Conservation (phyloP, 2,113 vertebrate species). For the Hemicordylus capensis region DNA sequence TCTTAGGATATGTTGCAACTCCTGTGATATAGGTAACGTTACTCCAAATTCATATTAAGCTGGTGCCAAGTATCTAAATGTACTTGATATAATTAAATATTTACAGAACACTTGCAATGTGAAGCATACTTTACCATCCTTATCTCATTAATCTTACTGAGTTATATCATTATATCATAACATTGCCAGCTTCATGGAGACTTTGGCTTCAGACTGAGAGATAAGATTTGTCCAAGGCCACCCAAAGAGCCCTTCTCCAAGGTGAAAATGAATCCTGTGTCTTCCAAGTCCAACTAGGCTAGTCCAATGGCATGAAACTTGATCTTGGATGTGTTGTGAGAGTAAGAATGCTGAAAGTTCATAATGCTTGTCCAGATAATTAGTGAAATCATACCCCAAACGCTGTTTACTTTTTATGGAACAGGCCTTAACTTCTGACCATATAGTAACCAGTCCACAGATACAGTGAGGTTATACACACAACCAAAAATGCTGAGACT, state of each 20-base stretch:
- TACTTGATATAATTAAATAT: background rate
- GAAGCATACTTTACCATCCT: background rate
- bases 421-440: too few species aligned
- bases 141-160: background rate
- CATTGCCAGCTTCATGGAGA: background rate
- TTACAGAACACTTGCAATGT: background rate
- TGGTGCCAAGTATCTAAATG: background rate
- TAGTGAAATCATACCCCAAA: background rate
- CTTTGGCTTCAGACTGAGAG: background rate
- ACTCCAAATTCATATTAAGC: background rate
- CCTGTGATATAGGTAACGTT: background rate
- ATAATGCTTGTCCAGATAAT: background rate
- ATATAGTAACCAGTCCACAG: too few species aligned
- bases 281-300: background rate
- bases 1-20: background rate
- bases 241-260: background rate
- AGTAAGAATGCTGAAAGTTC: background rate
- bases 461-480: too few species aligned
- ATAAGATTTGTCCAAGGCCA: slow-evolving; percentile 12
- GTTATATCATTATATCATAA: background rate
- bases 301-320: too few species aligned
- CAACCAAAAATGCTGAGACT: too few species aligned
- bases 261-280: background rate
- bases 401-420: background rate
- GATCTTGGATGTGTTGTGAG: background rate